Evolutionary conservation across 2,113 vertebrate species (phyloP).

Genomic region (Cygnus atratus): DNA sequence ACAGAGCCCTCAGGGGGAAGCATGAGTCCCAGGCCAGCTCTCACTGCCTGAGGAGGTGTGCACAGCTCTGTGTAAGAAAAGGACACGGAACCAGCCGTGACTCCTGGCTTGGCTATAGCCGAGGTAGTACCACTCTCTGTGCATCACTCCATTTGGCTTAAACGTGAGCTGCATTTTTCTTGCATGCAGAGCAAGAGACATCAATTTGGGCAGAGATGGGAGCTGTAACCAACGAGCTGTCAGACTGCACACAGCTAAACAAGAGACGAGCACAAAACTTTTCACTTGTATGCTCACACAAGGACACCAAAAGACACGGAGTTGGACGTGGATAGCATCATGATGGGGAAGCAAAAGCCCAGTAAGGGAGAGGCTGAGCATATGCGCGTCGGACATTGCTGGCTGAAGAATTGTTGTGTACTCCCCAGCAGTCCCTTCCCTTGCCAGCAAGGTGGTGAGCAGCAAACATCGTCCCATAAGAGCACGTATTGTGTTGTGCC

Average conservation of each 20-base stretch:
- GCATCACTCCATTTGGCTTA: not conserved
- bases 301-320: not conserved
- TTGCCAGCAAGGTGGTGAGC: not conserved
- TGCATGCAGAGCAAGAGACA: fast-evolving
- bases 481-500: not conserved
- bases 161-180: not conserved
- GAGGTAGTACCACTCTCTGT: not conserved
- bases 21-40: not conserved
- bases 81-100: not conserved
- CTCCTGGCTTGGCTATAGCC: not conserved
- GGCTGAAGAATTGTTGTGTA: not conserved
- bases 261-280: not conserved
- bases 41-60: not conserved
- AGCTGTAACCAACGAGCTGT: not conserved
- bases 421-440: not conserved
- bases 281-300: not conserved
- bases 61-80: not conserved
- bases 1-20: not conserved
- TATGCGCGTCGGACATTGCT: fast-evolving
- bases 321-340: not conserved
- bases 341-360: not conserved
- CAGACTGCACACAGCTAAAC: not conserved
- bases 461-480: fast-evolving
- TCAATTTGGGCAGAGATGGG: not conserved
- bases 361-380: not conserved